Percentiles rank a stretch among this genome's conserved stretches.
phyloP scores from a whole-genome alignment of 2,797 vertebrate species.

The Argentina silus region DNA sequence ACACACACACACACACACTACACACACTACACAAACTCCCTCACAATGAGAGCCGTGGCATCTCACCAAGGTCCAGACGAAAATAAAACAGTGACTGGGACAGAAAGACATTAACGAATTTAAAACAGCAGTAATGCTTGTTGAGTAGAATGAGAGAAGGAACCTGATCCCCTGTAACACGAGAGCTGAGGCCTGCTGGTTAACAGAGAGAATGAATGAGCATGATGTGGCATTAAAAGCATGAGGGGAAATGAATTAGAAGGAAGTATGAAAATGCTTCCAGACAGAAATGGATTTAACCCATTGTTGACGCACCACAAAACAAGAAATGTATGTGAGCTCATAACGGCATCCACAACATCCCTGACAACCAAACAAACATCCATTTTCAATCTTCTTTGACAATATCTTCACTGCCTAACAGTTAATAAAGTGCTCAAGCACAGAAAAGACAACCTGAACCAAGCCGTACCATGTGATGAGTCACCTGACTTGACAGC shows the following conservation, averaged over 20 bases:
- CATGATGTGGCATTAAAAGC: background rate
- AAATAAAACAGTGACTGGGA: no score
- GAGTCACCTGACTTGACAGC: conserved; percentile 22
- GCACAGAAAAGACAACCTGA: conserved; percentile 3
- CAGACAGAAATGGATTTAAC: background rate
- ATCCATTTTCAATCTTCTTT: no score
- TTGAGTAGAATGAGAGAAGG: no score
- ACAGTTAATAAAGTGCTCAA: background rate
- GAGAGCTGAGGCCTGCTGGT: background rate
- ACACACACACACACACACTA: no score
- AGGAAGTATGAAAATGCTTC: background rate
- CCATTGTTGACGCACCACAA: background rate
- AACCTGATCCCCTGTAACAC: background rate
- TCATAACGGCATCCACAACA: background rate
- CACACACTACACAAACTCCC: no score
- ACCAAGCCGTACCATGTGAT: conserved; percentile 6
- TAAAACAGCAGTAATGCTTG: no score
- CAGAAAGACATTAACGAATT: no score
- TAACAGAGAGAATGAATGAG: background rate
- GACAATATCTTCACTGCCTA: background rate
- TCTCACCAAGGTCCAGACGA: no score
- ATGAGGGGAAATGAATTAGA: background rate
- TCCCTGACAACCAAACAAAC: background rate
- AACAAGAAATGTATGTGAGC: background rate
- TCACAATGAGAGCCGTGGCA: no score